Evolutionary conservation across 2,888 invertebrate species (phyloP).

Genomic region (Cybosia mesomella): DNA sequence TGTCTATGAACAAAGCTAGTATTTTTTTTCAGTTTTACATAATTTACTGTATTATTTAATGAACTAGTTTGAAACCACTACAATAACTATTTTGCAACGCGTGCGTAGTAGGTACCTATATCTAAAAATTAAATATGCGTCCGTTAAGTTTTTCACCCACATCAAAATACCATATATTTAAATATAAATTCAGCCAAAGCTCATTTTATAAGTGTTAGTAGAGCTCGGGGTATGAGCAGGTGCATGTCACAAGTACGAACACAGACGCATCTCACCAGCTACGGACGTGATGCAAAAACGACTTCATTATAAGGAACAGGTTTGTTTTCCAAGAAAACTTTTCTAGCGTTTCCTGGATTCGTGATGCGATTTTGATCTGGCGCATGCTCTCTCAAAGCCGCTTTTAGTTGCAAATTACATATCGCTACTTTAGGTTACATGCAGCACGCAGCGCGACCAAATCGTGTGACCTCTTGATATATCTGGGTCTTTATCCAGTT

Average conservation of each 20-base stretch:
- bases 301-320: constrained; percentile 66
- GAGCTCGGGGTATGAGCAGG: background rate
- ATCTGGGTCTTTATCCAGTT: constrained; percentile 48
- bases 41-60: background rate
- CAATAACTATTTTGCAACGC: too few relatives aligned
- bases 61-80: background rate
- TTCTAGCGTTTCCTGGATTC: constrained; percentile 71
- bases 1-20: background rate
- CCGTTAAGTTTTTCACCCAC: background rate
- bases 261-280: constrained; percentile 36
- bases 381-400: constrained; percentile 65
- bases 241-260: constrained; percentile 12
- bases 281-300: constrained; percentile 53
- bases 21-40: background rate
- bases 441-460: constrained; percentile 65
- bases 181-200: background rate
- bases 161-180: background rate
- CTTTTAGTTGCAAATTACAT: constrained; percentile 70
- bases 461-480: constrained; percentile 64
- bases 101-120: too few relatives aligned
- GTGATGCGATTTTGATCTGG: constrained; percentile 74
- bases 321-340: constrained; percentile 64
- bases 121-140: background rate
- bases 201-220: background rate
- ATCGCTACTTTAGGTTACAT: constrained; percentile 64